phyloP scores from a whole-genome alignment of 2,888 invertebrate genomes.

The Acanthosepion lycidas region DNA sequence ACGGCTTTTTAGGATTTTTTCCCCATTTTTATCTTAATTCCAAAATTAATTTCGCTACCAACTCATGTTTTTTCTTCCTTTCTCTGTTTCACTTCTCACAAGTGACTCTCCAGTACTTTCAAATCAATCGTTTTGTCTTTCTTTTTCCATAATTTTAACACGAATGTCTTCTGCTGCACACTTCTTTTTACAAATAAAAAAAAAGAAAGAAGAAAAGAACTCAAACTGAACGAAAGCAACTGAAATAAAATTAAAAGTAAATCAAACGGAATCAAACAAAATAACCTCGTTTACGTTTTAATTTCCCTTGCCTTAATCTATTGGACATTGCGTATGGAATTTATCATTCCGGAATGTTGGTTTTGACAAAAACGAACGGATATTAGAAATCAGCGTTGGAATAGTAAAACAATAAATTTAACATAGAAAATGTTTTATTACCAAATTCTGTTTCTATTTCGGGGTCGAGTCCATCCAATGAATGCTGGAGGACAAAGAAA shows the following conservation, averaged over 20 bases:
- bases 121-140: neutral
- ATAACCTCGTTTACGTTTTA: neutral
- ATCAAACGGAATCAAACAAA: neutral
- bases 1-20: too few species aligned
- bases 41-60: too few species aligned
- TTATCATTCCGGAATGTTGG: neutral
- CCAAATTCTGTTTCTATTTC: constrained; percentile 21
- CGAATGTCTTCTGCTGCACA: neutral
- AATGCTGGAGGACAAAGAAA: neutral
- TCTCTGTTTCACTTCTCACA: neutral
- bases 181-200: neutral
- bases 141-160: neutral
- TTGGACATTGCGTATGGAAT: constrained; percentile 9
- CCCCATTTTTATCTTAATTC: too few species aligned
- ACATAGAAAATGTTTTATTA: constrained; percentile 21
- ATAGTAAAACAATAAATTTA: constrained; percentile 13
- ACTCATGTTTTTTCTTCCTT: neutral
- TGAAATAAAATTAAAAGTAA: neutral
- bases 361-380: constrained; percentile 33
- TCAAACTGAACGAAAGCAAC: neutral
- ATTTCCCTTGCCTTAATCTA: neutral
- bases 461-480: constrained; percentile 22
- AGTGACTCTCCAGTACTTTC: neutral
- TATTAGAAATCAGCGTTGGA: constrained; percentile 6
- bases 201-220: neutral